Conservation (phyloP, 2,113 vertebrate species). For the Chunga burmeisteri region DNA sequence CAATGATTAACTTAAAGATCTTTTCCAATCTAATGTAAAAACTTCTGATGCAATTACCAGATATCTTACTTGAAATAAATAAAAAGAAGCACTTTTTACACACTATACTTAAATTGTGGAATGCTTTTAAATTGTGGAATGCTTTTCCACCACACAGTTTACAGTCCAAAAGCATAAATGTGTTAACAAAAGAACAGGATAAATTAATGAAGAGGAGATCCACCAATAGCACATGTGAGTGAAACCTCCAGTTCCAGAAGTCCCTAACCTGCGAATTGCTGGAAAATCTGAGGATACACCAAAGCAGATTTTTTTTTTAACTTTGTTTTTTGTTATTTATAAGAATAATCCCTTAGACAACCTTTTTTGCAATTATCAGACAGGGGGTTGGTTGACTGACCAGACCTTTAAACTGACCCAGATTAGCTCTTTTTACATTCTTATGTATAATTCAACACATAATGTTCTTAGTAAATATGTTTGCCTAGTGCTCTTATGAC, state of each 20-base stretch:
- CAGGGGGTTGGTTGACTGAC: background rate
- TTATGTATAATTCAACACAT: background rate
- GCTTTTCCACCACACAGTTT: background rate
- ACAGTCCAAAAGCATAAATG: background rate
- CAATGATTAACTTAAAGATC: background rate
- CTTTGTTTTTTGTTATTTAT: background rate
- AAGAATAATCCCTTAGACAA: background rate
- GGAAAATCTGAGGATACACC: background rate
- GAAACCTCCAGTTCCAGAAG: background rate
- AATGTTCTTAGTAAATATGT: background rate
- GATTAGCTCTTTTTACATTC: background rate
- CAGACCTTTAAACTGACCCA: background rate
- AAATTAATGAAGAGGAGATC: background rate
- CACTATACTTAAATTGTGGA: background rate
- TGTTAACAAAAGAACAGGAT: background rate
- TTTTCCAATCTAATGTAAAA: background rate
- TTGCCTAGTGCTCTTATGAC: background rate
- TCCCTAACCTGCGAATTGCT: background rate
- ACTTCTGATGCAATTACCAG: background rate
- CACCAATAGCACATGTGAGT: background rate
- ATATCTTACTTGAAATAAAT: background rate
- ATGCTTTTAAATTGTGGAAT: background rate
- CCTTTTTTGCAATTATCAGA: background rate
- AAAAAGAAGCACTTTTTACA: background rate
- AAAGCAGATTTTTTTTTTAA: too few relatives aligned